Percentiles rank a stretch among this genome's conserved stretches.
These are phyloP conservation scores for Pandemis corylana DNA, from an alignment of 2,888 invertebrate species.

Conservation along the genomic window DNA sequence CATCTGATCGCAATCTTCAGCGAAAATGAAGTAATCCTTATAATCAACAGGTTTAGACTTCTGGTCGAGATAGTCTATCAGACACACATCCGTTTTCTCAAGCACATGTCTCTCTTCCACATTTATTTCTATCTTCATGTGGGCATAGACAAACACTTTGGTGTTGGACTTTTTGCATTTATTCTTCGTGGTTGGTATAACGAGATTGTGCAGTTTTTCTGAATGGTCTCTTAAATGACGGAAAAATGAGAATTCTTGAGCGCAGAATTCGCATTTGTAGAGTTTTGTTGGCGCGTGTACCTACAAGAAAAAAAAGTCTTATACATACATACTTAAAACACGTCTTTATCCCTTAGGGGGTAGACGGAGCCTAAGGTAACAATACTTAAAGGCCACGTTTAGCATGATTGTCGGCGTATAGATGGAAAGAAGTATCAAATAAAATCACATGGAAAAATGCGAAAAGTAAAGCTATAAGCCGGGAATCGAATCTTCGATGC, in stretches of 20 bases:
- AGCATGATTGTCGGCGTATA: too few species aligned
- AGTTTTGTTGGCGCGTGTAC: constrained; percentile 35
- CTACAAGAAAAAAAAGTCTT: not conserved
- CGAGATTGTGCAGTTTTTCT: constrained; percentile 3
- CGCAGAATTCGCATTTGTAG: constrained; percentile 39
- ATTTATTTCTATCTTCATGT: constrained; percentile 28
- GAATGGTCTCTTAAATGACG: constrained; percentile 22
- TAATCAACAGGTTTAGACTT: constrained; percentile 30
- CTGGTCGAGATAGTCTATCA: constrained; percentile 33
- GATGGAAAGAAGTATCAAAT: too few species aligned
- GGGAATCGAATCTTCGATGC: too few species aligned
- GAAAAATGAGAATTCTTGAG: constrained; percentile 30
- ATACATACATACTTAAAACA: not conserved
- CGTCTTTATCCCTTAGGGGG: too few species aligned
- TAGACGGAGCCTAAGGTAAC: too few species aligned
- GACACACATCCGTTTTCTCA: not conserved
- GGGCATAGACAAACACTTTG: constrained; percentile 26
- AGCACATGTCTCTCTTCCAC: not conserved
- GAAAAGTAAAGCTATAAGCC: too few species aligned
- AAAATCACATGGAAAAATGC: too few species aligned
- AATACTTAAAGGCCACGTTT: too few species aligned
- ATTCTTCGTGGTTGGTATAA: constrained; percentile 11
- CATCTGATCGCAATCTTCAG: not conserved
- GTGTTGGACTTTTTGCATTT: not conserved
- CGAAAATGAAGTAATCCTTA: constrained; percentile 26